phyloP scores from a whole-genome alignment of 37 sponge, comb jelly and placozoan genomes.

The Theonella swinhoei region DNA sequence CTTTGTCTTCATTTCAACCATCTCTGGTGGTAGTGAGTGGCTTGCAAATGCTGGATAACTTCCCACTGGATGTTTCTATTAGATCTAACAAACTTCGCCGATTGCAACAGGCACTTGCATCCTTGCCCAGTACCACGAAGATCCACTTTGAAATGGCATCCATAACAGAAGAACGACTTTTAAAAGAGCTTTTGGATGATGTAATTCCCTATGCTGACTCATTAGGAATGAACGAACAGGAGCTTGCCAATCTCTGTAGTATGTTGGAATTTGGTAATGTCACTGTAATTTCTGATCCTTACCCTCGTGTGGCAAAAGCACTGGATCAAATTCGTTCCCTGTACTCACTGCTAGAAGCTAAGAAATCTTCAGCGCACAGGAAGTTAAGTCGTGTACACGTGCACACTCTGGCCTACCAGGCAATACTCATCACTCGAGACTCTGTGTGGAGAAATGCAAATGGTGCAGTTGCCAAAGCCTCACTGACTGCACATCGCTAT shows the following conservation, averaged over 20 bases:
- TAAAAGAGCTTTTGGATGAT: slow-evolving; percentile 56
- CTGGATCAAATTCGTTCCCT: slow-evolving; percentile 68
- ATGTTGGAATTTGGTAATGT: slow-evolving; percentile 44
- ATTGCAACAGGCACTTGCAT: slow-evolving; percentile 27
- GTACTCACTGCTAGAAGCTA: background rate
- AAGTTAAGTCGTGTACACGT: slow-evolving; percentile 74
- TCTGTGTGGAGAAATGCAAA: slow-evolving; percentile 61
- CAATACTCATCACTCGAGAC: slow-evolving; percentile 45
- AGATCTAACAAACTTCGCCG: slow-evolving; percentile 39
- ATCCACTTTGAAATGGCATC: slow-evolving; percentile 92
- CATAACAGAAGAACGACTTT: slow-evolving; percentile 48
- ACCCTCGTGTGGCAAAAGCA: slow-evolving; percentile 57
- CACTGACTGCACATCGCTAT: slow-evolving; percentile 78
- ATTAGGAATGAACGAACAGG: slow-evolving; percentile 90
- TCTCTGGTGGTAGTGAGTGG: slow-evolving; percentile 78
- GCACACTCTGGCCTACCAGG: slow-evolving; percentile 88
- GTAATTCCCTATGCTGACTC: slow-evolving; percentile 82
- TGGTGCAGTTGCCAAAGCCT: slow-evolving; percentile 78
- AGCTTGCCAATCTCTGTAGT: slow-evolving; percentile 68
- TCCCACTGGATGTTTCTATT: slow-evolving; percentile 39
- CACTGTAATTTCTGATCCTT: slow-evolving; percentile 38
- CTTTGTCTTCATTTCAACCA: slow-evolving; percentile 41
- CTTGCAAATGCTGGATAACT: slow-evolving; percentile 85
- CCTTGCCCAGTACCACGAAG: slow-evolving; percentile 41
- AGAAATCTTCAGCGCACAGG: background rate